Base-by-base conservation (phyloP, 2,888 invertebrate genomes). In the Andrena minutula region DNA sequence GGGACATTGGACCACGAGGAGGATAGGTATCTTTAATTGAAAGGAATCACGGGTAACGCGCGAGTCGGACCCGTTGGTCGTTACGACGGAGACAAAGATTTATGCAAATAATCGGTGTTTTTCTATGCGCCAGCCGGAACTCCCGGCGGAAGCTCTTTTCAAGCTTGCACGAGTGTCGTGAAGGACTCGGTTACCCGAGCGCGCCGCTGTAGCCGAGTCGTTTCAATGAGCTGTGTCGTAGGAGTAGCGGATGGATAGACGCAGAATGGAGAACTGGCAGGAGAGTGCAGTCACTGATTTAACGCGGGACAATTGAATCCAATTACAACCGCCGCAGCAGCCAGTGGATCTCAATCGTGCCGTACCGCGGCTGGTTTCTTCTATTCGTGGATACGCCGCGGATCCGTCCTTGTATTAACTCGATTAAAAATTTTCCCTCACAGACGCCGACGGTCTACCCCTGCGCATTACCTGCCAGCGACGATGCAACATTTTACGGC, bases 221-320 rank as follows among this genome's bases (percentile, higher is more conserved):
- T 92, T 91, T 89, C 90, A 92, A 92, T 90, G 90, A 90, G 89
- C 88, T 88, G 90, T 89, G 88, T 90, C 90, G 89, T 88, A 89
- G 88, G 89, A 90, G 90, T 86, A 89, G 90, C 89, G 91, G 90
- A 90, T 88, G 91, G 90, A 92, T 90, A 87, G 89, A 89, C 90
- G 87, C 84, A 87, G 89, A 90, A 88, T 85, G 88, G 86, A 87
- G 89, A 89, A 87, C 84, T 86, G 89, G 85, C 86, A 86, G 88
- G 86, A 87, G 91, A 90, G 91, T 89, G 91, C 92, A 92, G 93
- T 92, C 92, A 92, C 93, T 93, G 93, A 93, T 93, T 93, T 93
- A 93, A 93, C 93, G 93, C 92, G 93, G 93, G 93, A 93, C 93
- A 93, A 93, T 93, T 93, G 93, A 93, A 93, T 93, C 93, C 93